Conservation (phyloP, 2,888 invertebrate species). For the Idaea aversata region DNA sequence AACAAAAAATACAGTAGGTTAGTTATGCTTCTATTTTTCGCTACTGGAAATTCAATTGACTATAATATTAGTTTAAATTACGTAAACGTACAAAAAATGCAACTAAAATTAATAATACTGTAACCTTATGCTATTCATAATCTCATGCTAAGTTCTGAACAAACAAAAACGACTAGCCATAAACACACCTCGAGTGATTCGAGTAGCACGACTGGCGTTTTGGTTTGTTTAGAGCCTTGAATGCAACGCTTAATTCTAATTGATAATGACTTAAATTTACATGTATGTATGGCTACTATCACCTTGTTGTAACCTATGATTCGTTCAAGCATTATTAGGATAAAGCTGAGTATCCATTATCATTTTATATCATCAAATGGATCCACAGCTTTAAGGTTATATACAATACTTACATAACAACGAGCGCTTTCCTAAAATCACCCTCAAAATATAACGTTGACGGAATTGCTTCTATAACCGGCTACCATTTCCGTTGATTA, state of each 20-base stretch:
- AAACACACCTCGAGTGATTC: background rate
- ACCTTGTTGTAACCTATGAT: conserved; percentile 76
- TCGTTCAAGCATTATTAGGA: conserved; percentile 61
- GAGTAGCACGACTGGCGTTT: background rate
- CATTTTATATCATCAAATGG: background rate
- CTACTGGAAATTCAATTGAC: background rate
- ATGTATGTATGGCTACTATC: conserved; percentile 62
- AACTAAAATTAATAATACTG: background rate
- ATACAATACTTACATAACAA: conserved; percentile 71
- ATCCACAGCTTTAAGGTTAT: conserved; percentile 40
- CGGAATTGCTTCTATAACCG: background rate
- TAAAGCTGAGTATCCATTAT: conserved; percentile 18
- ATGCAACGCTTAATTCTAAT: conserved; percentile 38
- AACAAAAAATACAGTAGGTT: background rate
- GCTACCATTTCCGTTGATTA: background rate
- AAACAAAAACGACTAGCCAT: background rate
- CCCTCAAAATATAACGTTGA: conserved; percentile 27
- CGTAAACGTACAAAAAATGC: background rate
- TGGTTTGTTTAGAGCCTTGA: background rate
- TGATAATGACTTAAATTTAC: conserved; percentile 58
- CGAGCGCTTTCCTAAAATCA: conserved; percentile 54
- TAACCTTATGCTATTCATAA: background rate
- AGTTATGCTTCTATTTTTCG: background rate
- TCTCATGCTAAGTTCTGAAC: background rate
- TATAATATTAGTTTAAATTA: background rate